Evolutionary conservation across 2,113 vertebrate genomes (phyloP).

Genomic region (Cyrtonyx montezumae): DNA sequence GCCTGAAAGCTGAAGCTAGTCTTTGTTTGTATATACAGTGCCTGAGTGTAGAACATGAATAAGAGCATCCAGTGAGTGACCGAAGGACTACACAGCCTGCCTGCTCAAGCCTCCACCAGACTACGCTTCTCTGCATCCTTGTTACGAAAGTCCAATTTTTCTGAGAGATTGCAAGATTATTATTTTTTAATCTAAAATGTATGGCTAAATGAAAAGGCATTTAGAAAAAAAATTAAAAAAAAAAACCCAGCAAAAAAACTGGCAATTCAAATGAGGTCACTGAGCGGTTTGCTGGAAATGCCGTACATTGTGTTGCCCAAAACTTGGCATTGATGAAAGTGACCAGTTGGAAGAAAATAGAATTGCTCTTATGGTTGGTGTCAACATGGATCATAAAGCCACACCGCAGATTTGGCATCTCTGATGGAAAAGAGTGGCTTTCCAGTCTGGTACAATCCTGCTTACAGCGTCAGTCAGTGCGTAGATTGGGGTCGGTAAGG

Average conservation of each 20-base stretch:
- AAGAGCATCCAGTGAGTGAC: background rate
- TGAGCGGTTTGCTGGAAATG: conserved; percentile 44
- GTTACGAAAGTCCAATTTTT: conserved; percentile 49
- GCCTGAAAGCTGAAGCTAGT: conserved; percentile 27
- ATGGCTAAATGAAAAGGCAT: background rate
- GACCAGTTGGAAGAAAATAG: conserved; percentile 19
- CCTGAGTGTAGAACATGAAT: background rate
- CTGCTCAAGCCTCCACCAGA: conserved; percentile 13
- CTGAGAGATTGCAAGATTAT: conserved; percentile 43
- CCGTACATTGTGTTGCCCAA: conserved; percentile 44
- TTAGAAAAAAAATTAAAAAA: background rate
- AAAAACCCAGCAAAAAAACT: background rate
- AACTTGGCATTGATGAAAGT: conserved; percentile 48
- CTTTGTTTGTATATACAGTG: background rate
- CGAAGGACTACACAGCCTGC: conserved; percentile 14
- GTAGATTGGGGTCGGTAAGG: conserved; percentile 36
- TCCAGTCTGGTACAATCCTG: background rate
- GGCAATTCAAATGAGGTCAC: background rate
- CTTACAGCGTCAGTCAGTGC: conserved; percentile 1
- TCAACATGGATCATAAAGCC: conserved; percentile 13
- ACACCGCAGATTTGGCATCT: background rate
- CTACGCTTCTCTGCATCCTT: background rate
- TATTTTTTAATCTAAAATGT: conserved; percentile 65
- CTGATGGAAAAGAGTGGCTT: conserved; percentile 10
- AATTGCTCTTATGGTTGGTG: conserved; percentile 36